These are phyloP conservation scores for Panulirus ornatus DNA, from an alignment of 1,140 invertebrate genomes.

Conservation along the genomic window DNA sequence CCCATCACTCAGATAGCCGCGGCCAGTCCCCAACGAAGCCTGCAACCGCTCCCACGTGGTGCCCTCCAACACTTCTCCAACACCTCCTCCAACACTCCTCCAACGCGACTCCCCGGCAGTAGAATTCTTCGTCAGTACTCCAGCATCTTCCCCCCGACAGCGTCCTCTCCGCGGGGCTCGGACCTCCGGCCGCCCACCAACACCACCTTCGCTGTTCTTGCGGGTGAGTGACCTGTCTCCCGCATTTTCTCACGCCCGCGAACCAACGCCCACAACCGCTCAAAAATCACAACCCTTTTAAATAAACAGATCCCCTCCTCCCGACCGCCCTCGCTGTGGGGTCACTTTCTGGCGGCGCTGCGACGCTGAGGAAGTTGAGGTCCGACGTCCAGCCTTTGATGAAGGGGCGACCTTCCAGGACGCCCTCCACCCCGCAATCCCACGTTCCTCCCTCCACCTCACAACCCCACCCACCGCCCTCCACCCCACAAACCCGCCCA, in stretches of 20 bases:
- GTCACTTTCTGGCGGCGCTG: background rate
- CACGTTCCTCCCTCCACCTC: background rate
- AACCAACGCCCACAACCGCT: slow-evolving; percentile 44
- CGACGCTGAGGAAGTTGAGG: too few species aligned
- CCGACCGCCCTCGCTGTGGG: background rate
- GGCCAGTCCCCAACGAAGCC: slow-evolving; percentile 66
- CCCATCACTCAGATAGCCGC: slow-evolving; percentile 68
- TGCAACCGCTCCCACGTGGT: slow-evolving; percentile 48
- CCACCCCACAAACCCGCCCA: too few species aligned
- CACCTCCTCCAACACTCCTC: slow-evolving; percentile 39
- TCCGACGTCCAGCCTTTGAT: too few species aligned
- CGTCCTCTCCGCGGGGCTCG: slow-evolving; percentile 36
- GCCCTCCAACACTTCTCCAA: slow-evolving; percentile 40
- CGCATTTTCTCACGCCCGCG: slow-evolving; percentile 56
- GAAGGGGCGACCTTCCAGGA: too few species aligned
- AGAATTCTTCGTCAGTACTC: slow-evolving; percentile 57
- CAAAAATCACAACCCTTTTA: slow-evolving; percentile 23
- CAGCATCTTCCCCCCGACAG: slow-evolving; percentile 43
- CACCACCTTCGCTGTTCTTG: slow-evolving; percentile 61
- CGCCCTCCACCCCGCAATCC: too few species aligned
- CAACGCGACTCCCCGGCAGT: slow-evolving; percentile 27
- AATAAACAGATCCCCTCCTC: slow-evolving; percentile 29
- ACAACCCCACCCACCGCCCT: background rate
- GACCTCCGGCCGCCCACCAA: slow-evolving; percentile 25
- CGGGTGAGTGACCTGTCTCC: slow-evolving; percentile 66